Percentiles rank a stretch among this genome's conserved stretches.
These are phyloP conservation scores for Phoebastria nigripes DNA, from an alignment of 2,797 vertebrate genomes.

Conservation along the genomic window DNA sequence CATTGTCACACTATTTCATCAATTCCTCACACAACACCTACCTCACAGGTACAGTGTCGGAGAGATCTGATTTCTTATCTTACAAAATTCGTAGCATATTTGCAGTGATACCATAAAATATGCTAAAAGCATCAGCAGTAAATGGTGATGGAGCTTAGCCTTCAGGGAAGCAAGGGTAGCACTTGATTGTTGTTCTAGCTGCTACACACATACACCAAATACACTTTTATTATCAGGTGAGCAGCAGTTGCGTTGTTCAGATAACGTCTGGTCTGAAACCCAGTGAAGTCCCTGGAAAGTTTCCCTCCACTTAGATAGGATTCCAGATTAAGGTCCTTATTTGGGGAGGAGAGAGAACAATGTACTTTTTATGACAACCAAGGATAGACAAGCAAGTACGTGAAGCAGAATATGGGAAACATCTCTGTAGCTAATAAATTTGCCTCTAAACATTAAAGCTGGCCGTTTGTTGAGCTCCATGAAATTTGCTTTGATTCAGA, in stretches of 20 bases:
- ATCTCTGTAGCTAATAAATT: background rate
- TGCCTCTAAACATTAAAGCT: background rate
- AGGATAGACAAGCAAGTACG: background rate
- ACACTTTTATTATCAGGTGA: background rate
- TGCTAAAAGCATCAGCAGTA: background rate
- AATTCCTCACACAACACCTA: constrained; percentile 99
- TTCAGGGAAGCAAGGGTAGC: background rate
- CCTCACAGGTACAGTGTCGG: constrained; percentile 86
- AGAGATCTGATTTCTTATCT: background rate
- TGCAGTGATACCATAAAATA: background rate
- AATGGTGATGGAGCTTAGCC: background rate
- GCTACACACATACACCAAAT: background rate
- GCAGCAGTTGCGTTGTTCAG: background rate
- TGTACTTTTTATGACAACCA: background rate
- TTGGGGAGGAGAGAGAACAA: background rate
- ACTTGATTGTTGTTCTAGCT: background rate
- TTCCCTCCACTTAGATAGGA: background rate
- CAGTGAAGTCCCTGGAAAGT: background rate
- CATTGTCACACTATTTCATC: constrained; percentile 97
- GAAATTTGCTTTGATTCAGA: background rate
- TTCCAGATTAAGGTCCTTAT: background rate
- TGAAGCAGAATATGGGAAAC: background rate
- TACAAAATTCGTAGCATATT: background rate
- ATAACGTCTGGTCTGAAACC: background rate
- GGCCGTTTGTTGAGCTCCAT: background rate